Conservation (phyloP, 2,797 vertebrate genomes). For the Tinamus major region DNA sequence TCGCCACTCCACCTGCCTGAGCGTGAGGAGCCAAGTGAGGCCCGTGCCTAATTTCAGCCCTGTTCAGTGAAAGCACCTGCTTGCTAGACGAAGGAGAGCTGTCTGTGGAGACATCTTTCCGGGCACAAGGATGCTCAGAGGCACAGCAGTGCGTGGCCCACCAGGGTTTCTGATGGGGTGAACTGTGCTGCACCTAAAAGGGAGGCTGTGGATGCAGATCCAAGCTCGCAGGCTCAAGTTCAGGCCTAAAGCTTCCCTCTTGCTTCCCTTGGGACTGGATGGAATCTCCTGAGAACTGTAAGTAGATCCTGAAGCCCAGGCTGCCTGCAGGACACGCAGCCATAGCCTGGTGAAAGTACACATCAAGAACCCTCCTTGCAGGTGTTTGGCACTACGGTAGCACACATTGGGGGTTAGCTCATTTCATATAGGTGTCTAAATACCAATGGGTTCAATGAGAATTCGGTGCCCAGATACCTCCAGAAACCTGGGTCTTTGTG, state of each 20-base stretch:
- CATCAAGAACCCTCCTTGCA: neutral
- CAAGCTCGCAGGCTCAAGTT: neutral
- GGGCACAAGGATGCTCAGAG: neutral
- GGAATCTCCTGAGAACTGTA: neutral
- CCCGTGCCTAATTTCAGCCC: neutral
- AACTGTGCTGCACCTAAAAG: neutral
- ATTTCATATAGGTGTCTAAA: neutral
- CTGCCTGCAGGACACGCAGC: neutral
- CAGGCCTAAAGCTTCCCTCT: neutral
- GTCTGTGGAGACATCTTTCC: neutral
- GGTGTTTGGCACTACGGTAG: neutral
- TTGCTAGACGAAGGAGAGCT: neutral
- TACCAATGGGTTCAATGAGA: neutral
- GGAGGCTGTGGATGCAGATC: neutral
- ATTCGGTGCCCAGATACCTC: neutral
- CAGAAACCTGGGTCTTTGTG: neutral
- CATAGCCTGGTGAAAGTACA: neutral
- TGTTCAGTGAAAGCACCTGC: neutral
- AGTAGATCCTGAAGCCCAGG: neutral
- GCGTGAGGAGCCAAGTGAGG: neutral
- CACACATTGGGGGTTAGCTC: neutral
- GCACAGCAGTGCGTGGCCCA: neutral
- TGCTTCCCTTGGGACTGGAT: neutral
- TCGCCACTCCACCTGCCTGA: neutral
- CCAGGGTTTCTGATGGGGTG: neutral